phyloP scores from a whole-genome alignment of 2,888 invertebrate genomes.

The Cryptus viduatorius region DNA sequence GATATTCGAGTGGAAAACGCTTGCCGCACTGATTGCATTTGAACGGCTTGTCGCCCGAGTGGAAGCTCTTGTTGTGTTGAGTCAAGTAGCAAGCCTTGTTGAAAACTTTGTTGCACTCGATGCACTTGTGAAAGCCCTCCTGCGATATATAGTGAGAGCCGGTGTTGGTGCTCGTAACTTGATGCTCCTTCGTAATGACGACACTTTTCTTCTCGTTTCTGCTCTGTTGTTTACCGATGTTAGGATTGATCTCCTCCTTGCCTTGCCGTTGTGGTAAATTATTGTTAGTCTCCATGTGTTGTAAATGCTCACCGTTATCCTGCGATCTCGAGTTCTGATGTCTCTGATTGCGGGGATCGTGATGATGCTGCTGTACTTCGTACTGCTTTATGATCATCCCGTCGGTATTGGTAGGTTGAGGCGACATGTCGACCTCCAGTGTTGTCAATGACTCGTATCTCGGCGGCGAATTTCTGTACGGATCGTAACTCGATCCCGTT shows the following conservation, averaged over 20 bases:
- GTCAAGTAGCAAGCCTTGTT: slow-evolving; percentile 95
- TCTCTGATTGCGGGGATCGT: slow-evolving; percentile 47
- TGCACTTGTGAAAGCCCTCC: slow-evolving; percentile 88
- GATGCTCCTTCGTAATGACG: slow-evolving; percentile 76
- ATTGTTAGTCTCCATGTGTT: slow-evolving; percentile 77
- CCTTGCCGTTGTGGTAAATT: slow-evolving; percentile 74
- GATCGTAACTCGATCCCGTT: slow-evolving; percentile 74
- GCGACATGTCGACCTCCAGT: slow-evolving; percentile 69
- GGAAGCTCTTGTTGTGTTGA: slow-evolving; percentile 96
- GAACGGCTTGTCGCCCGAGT: slow-evolving; percentile 94
- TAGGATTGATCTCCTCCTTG: slow-evolving; percentile 78
- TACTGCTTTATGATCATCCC: slow-evolving; percentile 74
- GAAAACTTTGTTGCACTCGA: slow-evolving; percentile 93
- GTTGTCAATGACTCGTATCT: slow-evolving; percentile 75
- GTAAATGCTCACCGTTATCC: slow-evolving; percentile 52
- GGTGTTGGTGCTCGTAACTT: slow-evolving; percentile 77
- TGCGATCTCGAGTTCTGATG: slow-evolving; percentile 45
- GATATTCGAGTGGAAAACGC: slow-evolving; percentile 90
- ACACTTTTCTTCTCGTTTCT: slow-evolving; percentile 55
- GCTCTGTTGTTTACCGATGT: slow-evolving; percentile 69
- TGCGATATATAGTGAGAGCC: slow-evolving; percentile 78
- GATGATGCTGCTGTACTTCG: slow-evolving; percentile 64
- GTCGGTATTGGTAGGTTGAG: slow-evolving; percentile 71
- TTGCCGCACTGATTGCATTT: slow-evolving; percentile 95
- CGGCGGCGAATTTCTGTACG: slow-evolving; percentile 75